Evolutionary conservation across 2,888 invertebrate genomes (phyloP).

Genomic region (Trichacis sp.): DNA sequence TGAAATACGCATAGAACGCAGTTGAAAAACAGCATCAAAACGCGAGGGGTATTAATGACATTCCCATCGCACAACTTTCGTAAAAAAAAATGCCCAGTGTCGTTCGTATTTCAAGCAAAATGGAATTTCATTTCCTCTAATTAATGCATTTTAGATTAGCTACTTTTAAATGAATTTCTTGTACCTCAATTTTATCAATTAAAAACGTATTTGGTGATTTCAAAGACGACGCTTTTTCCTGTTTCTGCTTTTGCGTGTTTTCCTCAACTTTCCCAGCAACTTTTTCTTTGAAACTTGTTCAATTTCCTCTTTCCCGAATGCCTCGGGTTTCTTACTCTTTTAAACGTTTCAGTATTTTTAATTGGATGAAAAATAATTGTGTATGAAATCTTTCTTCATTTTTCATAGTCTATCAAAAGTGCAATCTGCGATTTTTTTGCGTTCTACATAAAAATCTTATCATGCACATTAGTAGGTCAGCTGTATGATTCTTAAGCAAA

Average conservation of each 20-base stretch:
- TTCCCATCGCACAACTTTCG: not conserved
- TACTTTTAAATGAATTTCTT: not conserved
- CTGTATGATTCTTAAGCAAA: too few species aligned
- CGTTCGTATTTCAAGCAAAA: too few species aligned
- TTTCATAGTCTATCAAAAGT: too few species aligned
- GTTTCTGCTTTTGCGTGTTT: constrained; percentile 18
- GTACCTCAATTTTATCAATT: constrained; percentile 1
- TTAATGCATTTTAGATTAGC: not conserved
- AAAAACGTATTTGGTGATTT: constrained; percentile 14
- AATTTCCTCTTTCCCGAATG: constrained; percentile 15
- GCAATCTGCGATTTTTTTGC: too few species aligned
- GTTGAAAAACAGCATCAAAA: not conserved
- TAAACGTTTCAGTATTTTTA: not conserved
- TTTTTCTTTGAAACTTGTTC: constrained; percentile 20
- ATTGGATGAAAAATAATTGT: constrained; percentile 1
- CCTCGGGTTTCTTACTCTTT: constrained; percentile 8
- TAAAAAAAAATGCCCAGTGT: too few species aligned
- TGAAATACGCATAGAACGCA: not conserved
- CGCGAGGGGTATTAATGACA: not conserved
- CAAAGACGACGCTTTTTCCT: not conserved
- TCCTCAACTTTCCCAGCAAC: constrained; percentile 13
- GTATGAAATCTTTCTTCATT: not conserved
- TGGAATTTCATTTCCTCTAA: not conserved
- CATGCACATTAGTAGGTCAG: too few species aligned
- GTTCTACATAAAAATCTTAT: too few species aligned